phyloP scores from a whole-genome alignment of 1,140 invertebrate species.

The Aplysia californica region DNA sequence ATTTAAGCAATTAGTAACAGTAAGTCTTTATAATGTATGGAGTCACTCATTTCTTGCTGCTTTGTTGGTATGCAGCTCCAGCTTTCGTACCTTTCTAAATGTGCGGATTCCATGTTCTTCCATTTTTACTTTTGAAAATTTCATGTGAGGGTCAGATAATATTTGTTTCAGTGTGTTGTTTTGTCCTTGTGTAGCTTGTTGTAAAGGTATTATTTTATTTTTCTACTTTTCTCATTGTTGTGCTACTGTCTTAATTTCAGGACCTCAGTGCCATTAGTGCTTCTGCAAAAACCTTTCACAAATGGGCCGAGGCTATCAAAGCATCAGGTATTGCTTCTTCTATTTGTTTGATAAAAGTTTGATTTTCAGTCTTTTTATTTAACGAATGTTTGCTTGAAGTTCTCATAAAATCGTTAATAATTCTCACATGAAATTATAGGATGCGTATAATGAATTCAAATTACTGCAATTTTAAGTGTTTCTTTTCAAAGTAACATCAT shows the following conservation, averaged over 20 bases:
- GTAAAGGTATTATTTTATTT: neutral
- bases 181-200: neutral
- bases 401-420: neutral
- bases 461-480: neutral
- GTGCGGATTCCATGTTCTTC: neutral
- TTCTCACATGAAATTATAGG: too few relatives aligned
- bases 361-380: neutral
- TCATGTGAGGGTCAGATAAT: neutral
- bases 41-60: too few relatives aligned
- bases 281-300: constrained; percentile 71
- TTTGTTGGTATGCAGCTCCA: too few relatives aligned
- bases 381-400: neutral
- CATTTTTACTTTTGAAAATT: too few relatives aligned
- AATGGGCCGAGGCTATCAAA: constrained; percentile 64
- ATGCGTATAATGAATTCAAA: too few relatives aligned
- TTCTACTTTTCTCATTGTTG: neutral
- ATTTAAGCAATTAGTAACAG: too few relatives aligned
- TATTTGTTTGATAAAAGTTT: constrained; percentile 1
- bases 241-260: constrained; percentile 53
- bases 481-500: neutral
- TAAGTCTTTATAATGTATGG: too few relatives aligned
- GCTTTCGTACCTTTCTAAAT: too few relatives aligned
- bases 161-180: neutral
- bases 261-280: constrained; percentile 63
- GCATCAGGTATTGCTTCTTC: constrained; percentile 56